A percentile compares a stretch with the other conserved stretches of the same genome.
Conservation (phyloP, 2,888 invertebrate genomes). For the Eupithecia insigniata region DNA sequence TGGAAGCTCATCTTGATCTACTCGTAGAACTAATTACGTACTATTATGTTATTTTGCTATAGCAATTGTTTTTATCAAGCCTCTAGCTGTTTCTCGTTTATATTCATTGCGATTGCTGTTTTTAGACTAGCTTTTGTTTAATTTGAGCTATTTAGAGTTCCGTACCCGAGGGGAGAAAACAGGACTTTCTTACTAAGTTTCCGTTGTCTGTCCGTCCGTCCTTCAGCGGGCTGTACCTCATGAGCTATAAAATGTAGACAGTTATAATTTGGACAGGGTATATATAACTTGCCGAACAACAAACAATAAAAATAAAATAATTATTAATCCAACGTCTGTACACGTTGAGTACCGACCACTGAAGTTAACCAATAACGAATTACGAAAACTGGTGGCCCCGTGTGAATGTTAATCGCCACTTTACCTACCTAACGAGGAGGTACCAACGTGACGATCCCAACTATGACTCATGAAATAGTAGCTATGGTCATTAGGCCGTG, state of each 20-base stretch:
- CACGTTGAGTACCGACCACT: too few relatives aligned
- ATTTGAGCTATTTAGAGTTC: neutral
- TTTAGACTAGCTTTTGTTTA: neutral
- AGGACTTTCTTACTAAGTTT: too few relatives aligned
- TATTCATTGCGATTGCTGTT: neutral
- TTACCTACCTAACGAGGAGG: slow-evolving; percentile 1
- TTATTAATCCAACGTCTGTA: too few relatives aligned
- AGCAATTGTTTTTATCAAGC: slow-evolving; percentile 21
- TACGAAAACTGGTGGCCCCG: neutral
- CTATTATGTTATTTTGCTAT: slow-evolving; percentile 24
- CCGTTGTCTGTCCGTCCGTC: too few relatives aligned
- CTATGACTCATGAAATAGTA: slow-evolving; percentile 33
- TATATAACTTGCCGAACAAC: too few relatives aligned
- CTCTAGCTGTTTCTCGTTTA: neutral
- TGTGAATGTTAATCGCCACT: neutral
- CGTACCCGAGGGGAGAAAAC: too few relatives aligned
- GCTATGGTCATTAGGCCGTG: slow-evolving; percentile 20
- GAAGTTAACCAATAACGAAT: too few relatives aligned
- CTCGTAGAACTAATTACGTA: slow-evolving; percentile 17
- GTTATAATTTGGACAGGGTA: too few relatives aligned
- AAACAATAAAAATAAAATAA: too few relatives aligned
- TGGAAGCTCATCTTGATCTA: slow-evolving; percentile 37
- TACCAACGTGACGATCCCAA: slow-evolving; percentile 9
- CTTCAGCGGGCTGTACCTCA: too few relatives aligned
- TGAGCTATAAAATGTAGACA: too few relatives aligned